A percentile compares a stretch with the other conserved stretches of the same genome.
phyloP scores from a whole-genome alignment of 2,888 invertebrate species.

The Acrocyrtus sp. region DNA sequence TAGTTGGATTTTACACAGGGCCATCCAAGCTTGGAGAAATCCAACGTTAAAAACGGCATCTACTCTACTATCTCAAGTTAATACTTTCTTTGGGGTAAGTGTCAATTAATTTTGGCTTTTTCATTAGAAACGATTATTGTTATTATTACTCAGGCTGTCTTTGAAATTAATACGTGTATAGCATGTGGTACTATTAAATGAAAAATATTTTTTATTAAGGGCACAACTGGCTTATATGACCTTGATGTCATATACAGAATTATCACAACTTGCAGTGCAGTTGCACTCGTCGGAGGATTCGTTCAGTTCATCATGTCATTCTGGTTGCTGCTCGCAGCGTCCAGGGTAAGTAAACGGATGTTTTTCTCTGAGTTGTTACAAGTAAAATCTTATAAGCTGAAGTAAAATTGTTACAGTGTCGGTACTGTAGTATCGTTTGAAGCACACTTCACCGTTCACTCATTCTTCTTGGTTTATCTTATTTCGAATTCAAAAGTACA shows the following conservation, averaged over 20 bases:
- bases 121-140: not conserved
- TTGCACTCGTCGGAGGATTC: conserved; percentile 62
- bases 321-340: conserved; percentile 61
- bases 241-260: conserved; percentile 62
- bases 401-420: not conserved
- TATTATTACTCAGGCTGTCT: too few relatives aligned
- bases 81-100: too few relatives aligned
- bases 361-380: not conserved
- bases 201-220: conserved; percentile 56
- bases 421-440: too few relatives aligned
- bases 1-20: conserved; percentile 61
- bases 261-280: conserved; percentile 59
- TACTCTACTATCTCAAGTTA: conserved; percentile 59
- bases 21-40: conserved; percentile 60
- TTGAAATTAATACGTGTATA: not conserved
- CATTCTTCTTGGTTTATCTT: too few relatives aligned
- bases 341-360: conserved; percentile 35
- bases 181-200: not conserved
- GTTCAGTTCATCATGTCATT: conserved; percentile 62
- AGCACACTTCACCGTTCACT: too few relatives aligned
- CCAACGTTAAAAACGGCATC: conserved; percentile 61
- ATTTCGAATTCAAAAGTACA: too few relatives aligned
- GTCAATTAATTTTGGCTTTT: conserved; percentile 17
- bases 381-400: not conserved
- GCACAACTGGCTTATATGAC: conserved; percentile 61